phyloP scores from a whole-genome alignment of 1,140 invertebrate species.

The Acromyrmex heyeri region DNA sequence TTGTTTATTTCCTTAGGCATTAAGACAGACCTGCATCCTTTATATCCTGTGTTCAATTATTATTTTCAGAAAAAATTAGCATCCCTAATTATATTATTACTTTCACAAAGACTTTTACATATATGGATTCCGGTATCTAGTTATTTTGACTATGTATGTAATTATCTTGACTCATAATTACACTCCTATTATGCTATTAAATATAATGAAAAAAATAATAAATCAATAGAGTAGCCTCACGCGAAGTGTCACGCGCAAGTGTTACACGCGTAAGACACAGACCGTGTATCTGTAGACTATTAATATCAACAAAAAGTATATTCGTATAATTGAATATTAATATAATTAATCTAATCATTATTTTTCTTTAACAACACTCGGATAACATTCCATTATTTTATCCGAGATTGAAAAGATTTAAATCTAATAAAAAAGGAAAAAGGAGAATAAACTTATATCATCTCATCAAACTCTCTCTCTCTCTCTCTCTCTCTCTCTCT shows the following conservation, averaged over 20 bases:
- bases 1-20: slow-evolving; percentile 47
- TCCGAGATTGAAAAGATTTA: neutral
- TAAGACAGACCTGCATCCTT: slow-evolving; percentile 11
- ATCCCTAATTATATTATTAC: slow-evolving; percentile 37
- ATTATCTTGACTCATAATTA: slow-evolving; percentile 31
- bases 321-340: neutral
- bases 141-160: neutral
- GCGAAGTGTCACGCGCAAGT: too few relatives aligned
- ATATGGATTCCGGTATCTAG: slow-evolving; percentile 7
- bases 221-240: neutral
- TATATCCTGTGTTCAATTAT: slow-evolving; percentile 2
- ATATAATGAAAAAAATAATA: slow-evolving; percentile 10
- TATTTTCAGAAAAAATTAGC: slow-evolving; percentile 27
- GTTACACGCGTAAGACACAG: too few relatives aligned
- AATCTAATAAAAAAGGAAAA: neutral
- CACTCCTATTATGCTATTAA: neutral
- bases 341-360: slow-evolving; percentile 1
- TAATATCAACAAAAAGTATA: neutral
- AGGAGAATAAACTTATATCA: neutral
- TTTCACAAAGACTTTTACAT: slow-evolving; percentile 42
- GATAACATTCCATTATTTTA: neutral
- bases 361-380: neutral
- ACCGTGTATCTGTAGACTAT: neutral
- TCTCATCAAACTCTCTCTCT: neutral
- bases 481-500: too few relatives aligned